Conservation (phyloP, 2,113 vertebrate species). For the Rhinogobius similis region DNA sequence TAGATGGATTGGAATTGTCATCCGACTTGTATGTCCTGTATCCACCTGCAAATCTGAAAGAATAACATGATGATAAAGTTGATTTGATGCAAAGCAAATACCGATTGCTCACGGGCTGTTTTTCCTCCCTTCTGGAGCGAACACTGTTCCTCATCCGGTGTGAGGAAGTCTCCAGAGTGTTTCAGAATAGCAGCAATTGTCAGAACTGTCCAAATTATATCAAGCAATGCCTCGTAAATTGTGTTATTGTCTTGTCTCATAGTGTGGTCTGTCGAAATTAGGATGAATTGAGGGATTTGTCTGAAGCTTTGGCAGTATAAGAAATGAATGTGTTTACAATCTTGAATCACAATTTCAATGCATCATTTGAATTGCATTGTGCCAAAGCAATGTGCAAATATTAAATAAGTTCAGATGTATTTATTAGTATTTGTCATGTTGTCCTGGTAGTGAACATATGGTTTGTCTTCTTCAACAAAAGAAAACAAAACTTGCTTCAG, state of each 20-base stretch:
- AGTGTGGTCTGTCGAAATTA: conserved; percentile 1
- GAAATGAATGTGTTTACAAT: not conserved
- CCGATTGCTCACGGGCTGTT: not conserved
- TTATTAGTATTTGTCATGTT: too few species aligned
- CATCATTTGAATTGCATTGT: not conserved
- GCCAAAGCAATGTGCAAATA: not conserved
- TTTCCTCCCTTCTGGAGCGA: not conserved
- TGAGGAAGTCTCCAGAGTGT: not conserved
- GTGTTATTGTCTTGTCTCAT: not conserved
- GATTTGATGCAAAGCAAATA: not conserved
- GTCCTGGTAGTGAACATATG: too few species aligned
- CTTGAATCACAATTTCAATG: not conserved
- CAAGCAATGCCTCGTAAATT: not conserved
- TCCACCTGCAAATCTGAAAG: not conserved
- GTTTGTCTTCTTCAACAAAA: too few species aligned
- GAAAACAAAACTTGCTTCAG: too few species aligned
- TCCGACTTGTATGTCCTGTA: too few species aligned
- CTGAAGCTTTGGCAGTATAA: conserved; percentile 4
- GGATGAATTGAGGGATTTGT: conserved; percentile 4
- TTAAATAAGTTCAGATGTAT: not conserved
- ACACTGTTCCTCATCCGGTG: not conserved
- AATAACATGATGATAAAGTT: not conserved
- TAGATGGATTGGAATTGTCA: too few species aligned
- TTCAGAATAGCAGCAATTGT: not conserved
- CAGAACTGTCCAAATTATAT: not conserved